Percentiles rank a stretch among this genome's conserved stretches.
Conservation (phyloP, 2,113 vertebrate species). For the Dromaius novaehollandiae region DNA sequence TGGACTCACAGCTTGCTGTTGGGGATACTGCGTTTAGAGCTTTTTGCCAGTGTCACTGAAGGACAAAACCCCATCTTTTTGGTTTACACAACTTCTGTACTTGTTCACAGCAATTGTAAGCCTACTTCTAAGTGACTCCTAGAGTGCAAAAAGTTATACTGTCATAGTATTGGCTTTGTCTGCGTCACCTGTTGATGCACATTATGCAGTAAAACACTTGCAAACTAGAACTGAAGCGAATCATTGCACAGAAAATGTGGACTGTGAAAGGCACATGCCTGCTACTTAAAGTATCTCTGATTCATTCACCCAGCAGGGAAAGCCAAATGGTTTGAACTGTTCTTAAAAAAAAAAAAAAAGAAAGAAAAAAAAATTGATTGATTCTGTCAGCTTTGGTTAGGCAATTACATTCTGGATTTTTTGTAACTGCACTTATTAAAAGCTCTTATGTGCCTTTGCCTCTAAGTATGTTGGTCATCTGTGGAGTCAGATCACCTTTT, state of each 20-base stretch:
- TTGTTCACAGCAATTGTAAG: neutral
- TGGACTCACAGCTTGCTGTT: neutral
- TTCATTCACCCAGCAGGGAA: conserved; percentile 19
- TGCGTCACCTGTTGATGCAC: neutral
- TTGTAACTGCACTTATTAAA: neutral
- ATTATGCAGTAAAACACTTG: neutral
- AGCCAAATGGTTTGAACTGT: neutral
- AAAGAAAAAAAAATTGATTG: neutral
- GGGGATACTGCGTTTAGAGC: neutral
- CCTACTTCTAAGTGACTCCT: neutral
- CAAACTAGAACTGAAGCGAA: neutral
- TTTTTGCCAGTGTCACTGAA: neutral
- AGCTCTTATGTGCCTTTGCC: neutral
- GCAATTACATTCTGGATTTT: conserved; percentile 12
- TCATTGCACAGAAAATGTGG: neutral
- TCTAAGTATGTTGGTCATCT: neutral
- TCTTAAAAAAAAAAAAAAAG: neutral
- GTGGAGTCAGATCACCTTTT: neutral
- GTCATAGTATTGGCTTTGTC: neutral
- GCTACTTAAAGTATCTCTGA: neutral
- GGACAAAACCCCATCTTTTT: neutral
- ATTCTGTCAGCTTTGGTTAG: conserved; percentile 9
- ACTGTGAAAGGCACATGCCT: conserved; percentile 8
- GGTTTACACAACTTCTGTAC: neutral
- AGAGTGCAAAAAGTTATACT: neutral